These are phyloP conservation scores for Miniopterus natalensis DNA, from an alignment of 2,113 vertebrate genomes.

Conservation along the genomic window DNA sequence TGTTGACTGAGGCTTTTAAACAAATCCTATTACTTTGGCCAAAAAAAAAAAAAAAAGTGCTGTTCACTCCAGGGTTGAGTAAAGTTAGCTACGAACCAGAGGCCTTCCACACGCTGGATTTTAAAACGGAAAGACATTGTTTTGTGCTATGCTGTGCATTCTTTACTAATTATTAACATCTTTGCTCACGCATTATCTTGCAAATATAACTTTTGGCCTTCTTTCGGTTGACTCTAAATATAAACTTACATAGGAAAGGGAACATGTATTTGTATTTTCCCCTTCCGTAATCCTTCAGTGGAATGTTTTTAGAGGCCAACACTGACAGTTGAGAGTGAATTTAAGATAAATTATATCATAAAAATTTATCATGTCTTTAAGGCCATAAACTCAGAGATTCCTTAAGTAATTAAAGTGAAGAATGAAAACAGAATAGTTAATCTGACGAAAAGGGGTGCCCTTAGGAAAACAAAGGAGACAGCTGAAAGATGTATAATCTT, in stretches of 20 bases:
- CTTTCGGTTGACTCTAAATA: slow-evolving; percentile 82
- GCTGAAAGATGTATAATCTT: slow-evolving; percentile 59
- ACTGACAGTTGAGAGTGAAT: slow-evolving; percentile 66
- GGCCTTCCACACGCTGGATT: slow-evolving; percentile 74
- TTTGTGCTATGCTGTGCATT: slow-evolving; percentile 81
- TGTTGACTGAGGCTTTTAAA: slow-evolving; percentile 89
- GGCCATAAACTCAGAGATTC: slow-evolving; percentile 71
- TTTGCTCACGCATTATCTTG: slow-evolving; percentile 82
- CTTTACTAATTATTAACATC: slow-evolving; percentile 88
- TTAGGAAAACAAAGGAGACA: slow-evolving; percentile 64
- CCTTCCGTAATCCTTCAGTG: slow-evolving; percentile 67
- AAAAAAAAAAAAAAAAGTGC: slow-evolving; percentile 62
- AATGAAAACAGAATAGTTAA: slow-evolving; percentile 73
- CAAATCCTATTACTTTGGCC: slow-evolving; percentile 85
- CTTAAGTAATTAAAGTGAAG: slow-evolving; percentile 70
- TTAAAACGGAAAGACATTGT: slow-evolving; percentile 76
- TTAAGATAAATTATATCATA: slow-evolving; percentile 79
- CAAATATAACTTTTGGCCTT: slow-evolving; percentile 83
- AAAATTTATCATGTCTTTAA: slow-evolving; percentile 69
- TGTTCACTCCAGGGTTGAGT: slow-evolving; percentile 81
- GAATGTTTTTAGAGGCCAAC: slow-evolving; percentile 66
- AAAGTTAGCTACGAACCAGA: slow-evolving; percentile 84
- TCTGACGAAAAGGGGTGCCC: slow-evolving; percentile 69
- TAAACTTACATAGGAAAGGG: slow-evolving; percentile 77
- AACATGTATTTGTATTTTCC: slow-evolving; percentile 62